Percentiles rank a stretch among this genome's conserved stretches.
phyloP scores from a whole-genome alignment of 1,140 invertebrate genomes.

The Chironomus striatipennis region DNA sequence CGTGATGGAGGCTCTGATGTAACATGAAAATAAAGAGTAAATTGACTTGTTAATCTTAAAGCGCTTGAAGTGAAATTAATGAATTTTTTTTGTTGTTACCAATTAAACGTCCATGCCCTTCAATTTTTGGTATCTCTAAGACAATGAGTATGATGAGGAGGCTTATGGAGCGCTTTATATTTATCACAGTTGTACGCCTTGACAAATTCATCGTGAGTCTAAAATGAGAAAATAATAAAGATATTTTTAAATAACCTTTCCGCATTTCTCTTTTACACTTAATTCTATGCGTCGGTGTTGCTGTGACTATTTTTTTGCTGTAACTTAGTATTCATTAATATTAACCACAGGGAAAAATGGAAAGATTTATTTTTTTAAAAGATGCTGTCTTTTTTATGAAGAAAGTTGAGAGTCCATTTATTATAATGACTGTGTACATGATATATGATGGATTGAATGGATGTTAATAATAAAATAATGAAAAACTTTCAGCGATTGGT shows the following conservation, averaged over 20 bases:
- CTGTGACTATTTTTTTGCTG: not conserved
- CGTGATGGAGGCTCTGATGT: conserved; percentile 61
- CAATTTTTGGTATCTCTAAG: not conserved
- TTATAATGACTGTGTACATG: not conserved
- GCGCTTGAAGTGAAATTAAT: too few relatives aligned
- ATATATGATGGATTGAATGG: not conserved
- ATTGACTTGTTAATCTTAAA: too few relatives aligned
- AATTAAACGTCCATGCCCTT: conserved; percentile 67
- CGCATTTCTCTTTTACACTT: not conserved
- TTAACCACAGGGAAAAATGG: too few relatives aligned
- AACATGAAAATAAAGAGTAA: too few relatives aligned
- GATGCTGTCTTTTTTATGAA: not conserved
- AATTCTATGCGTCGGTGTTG: not conserved
- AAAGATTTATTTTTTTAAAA: too few relatives aligned
- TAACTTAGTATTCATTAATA: too few relatives aligned
- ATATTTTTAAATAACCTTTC: not conserved
- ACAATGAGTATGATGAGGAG: not conserved
- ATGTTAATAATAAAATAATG: not conserved
- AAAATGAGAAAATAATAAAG: not conserved
- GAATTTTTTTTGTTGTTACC: too few relatives aligned
- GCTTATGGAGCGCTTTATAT: not conserved
- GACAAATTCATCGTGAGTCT: not conserved
- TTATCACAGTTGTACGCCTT: conserved; percentile 17
- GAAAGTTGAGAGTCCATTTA: conserved; percentile 3
- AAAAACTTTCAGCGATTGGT: not conserved